Evolutionary conservation across 2,888 invertebrate genomes (phyloP).

Genomic region (Phytoseiulus persimilis): DNA sequence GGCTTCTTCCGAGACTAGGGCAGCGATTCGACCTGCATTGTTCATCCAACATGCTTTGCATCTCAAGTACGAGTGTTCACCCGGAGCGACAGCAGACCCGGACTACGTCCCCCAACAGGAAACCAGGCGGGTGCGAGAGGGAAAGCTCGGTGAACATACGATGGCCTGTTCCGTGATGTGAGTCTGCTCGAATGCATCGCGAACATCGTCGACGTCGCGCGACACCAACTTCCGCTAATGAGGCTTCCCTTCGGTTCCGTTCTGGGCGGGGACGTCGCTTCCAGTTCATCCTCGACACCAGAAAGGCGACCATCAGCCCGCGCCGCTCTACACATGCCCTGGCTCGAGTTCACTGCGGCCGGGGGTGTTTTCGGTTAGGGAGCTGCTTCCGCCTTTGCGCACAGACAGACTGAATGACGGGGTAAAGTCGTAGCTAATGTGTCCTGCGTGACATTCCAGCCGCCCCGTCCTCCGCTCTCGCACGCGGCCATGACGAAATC

Average conservation of each 20-base stretch:
- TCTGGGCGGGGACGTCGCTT: not conserved
- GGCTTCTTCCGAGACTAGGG: too few relatives aligned
- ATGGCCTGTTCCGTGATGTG: not conserved
- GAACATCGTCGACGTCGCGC: not conserved
- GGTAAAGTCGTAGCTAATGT: not conserved
- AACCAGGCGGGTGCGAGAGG: not conserved
- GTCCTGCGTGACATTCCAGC: not conserved
- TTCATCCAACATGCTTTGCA: too few relatives aligned
- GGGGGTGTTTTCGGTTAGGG: not conserved
- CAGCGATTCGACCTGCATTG: too few relatives aligned
- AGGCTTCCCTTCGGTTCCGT: not conserved
- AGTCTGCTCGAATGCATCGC: not conserved
- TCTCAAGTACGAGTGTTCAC: too few relatives aligned
- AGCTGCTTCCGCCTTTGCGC: not conserved
- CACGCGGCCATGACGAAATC: not conserved
- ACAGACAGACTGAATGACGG: not conserved
- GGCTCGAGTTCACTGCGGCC: not conserved
- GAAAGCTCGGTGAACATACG: not conserved
- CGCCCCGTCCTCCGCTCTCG: not conserved
- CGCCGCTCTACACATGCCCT: not conserved
- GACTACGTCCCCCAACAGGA: not conserved
- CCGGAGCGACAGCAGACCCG: too few relatives aligned
- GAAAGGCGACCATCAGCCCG: not conserved
- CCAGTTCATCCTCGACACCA: not conserved
- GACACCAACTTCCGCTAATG: not conserved